Evolutionary conservation across 2,113 vertebrate genomes (phyloP).

Genomic region (Neofelis nebulosa): DNA sequence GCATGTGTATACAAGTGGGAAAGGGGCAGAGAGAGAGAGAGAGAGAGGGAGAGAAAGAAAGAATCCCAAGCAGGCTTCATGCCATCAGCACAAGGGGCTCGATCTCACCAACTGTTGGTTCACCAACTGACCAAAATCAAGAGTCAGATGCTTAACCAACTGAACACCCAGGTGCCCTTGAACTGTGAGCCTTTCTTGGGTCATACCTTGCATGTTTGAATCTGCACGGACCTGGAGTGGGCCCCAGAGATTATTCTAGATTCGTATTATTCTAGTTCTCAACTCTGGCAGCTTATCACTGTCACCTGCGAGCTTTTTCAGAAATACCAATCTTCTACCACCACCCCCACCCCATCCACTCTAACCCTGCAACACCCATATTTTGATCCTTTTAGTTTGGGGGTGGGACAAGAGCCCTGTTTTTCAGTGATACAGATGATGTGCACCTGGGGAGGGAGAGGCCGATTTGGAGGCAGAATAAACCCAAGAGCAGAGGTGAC

Average conservation of each 20-base stretch:
- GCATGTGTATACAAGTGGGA: too few species aligned
- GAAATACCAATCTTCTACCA: background rate
- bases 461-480: background rate
- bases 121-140: too few species aligned
- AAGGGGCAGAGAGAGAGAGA: too few species aligned
- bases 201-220: background rate
- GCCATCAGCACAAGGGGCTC: too few species aligned
- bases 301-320: background rate
- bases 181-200: constrained; percentile 6
- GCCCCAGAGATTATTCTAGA: background rate
- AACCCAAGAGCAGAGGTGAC: background rate
- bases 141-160: too few species aligned
- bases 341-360: background rate
- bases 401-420: background rate
- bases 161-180: too few species aligned
- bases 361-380: background rate
- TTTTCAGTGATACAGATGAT: background rate
- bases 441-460: background rate
- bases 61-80: too few species aligned
- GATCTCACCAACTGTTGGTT: too few species aligned
- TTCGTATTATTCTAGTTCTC: constrained; percentile 37
- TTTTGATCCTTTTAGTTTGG: background rate
- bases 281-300: background rate
- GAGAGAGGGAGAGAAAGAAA: too few species aligned
- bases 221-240: constrained; percentile 1